Evolutionary conservation across 1,140 invertebrate genomes (phyloP).

Genomic region (Carposina sasakii): DNA sequence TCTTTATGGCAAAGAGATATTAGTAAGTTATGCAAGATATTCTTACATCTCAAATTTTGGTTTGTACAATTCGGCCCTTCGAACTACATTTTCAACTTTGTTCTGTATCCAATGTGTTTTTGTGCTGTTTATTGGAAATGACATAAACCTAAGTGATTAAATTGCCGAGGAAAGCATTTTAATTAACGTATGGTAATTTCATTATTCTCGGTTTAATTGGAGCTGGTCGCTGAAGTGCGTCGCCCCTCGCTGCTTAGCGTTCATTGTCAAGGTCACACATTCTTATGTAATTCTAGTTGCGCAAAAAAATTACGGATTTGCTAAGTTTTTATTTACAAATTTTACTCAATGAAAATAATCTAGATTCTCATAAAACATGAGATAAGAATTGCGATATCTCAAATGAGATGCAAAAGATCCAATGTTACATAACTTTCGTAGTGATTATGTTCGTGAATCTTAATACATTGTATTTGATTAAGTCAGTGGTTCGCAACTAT

Average conservation of each 20-base stretch:
- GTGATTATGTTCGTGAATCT: constrained; percentile 25
- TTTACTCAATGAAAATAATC: background rate
- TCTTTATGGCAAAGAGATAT: no score
- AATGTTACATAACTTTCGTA: background rate
- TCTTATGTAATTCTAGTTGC: constrained; percentile 24
- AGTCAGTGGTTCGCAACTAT: constrained; percentile 26
- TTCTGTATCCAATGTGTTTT: no score
- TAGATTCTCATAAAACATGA: background rate
- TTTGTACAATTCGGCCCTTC: no score
- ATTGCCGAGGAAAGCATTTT: no score
- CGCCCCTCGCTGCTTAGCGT: constrained; percentile 60
- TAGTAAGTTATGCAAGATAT: no score
- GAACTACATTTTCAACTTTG: no score
- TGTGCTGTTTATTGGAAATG: no score
- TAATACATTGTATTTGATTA: constrained; percentile 25
- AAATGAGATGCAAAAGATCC: background rate
- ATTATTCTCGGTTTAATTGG: constrained; percentile 56
- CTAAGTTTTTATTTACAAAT: background rate
- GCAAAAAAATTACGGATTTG: background rate
- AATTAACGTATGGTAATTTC: constrained; percentile 56
- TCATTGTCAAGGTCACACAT: constrained; percentile 66
- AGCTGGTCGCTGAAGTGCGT: constrained; percentile 61
- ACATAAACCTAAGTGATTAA: no score
- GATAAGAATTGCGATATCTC: background rate
- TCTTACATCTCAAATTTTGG: no score